phyloP scores from a whole-genome alignment of 1,140 invertebrate species.

The Drosophila navojoa region DNA sequence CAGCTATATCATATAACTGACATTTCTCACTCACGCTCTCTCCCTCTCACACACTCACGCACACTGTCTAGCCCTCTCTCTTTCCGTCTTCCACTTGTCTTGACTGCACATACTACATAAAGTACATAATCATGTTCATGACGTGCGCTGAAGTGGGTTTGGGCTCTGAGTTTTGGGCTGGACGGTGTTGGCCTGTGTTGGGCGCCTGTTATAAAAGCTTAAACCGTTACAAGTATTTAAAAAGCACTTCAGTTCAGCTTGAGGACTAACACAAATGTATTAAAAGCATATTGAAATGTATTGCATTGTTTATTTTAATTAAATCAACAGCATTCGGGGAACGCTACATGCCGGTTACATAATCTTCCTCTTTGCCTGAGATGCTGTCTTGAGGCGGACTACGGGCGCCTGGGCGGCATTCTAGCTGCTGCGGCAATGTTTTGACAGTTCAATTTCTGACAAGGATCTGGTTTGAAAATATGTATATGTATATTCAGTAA shows the following conservation, averaged over 20 bases:
- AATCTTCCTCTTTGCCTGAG: conserved; percentile 1
- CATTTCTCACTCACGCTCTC: background rate
- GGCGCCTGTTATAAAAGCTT: conserved; percentile 66
- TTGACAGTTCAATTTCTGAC: background rate
- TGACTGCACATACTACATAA: conserved; percentile 76
- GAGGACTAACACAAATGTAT: conserved; percentile 51
- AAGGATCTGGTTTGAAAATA: conserved; percentile 18
- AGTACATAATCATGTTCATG: conserved; percentile 81
- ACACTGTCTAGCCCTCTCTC: background rate
- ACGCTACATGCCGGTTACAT: conserved; percentile 15
- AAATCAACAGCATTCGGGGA: conserved; percentile 40
- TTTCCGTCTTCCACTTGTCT: conserved; percentile 31
- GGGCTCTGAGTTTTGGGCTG: conserved; percentile 1
- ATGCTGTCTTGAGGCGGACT: background rate
- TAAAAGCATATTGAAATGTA: conserved; percentile 59
- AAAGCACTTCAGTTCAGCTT: conserved; percentile 63
- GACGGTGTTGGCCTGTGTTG: conserved; percentile 4
- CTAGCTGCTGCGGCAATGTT: conserved; percentile 4
- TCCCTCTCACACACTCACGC: background rate
- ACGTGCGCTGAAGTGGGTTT: conserved; percentile 70
- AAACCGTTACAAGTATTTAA: conserved; percentile 79
- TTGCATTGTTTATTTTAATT: conserved; percentile 53
- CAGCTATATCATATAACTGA: background rate
- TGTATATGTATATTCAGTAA: no score
- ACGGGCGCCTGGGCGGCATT: conserved; percentile 10